phyloP scores from a whole-genome alignment of 2,888 invertebrate genomes.

The Rutpela maculata region DNA sequence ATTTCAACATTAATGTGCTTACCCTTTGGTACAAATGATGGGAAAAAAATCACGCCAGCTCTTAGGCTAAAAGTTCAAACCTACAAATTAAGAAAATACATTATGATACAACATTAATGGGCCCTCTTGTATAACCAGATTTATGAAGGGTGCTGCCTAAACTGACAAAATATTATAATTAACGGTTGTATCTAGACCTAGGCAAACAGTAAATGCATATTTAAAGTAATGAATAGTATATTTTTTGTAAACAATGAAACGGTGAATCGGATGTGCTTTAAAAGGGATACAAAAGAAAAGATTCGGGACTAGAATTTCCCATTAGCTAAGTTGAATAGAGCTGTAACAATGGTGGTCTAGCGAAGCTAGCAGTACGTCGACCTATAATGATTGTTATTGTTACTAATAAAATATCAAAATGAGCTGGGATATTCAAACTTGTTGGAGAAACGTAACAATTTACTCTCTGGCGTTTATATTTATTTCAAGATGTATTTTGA shows the following conservation, averaged over 20 bases:
- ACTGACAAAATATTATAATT: no score
- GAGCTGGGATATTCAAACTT: constrained; percentile 26
- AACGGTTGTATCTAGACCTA: neutral
- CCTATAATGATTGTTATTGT: constrained; percentile 53
- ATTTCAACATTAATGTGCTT: no score
- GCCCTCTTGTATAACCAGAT: no score
- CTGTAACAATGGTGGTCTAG: constrained; percentile 51
- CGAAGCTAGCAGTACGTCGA: constrained; percentile 45
- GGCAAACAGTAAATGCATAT: neutral
- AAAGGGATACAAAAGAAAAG: constrained; percentile 61
- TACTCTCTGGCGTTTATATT: no score
- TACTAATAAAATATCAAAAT: constrained; percentile 43
- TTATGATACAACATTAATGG: no score
- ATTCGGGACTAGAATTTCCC: constrained; percentile 65
- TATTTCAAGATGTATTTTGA: no score
- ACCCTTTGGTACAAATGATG: no score
- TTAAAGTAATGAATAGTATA: constrained; percentile 1
- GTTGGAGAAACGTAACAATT: neutral
- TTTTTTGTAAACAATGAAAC: constrained; percentile 10
- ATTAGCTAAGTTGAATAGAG: constrained; percentile 62
- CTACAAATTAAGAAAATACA: no score
- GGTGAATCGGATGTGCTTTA: constrained; percentile 48
- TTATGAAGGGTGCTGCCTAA: no score
- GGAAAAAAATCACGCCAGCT: no score
- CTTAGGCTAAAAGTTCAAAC: no score